Percentiles rank a stretch among this genome's conserved stretches.
Evolutionary conservation across 1,140 invertebrate genomes (phyloP).

Genomic region (Aleiodes sp.): DNA sequence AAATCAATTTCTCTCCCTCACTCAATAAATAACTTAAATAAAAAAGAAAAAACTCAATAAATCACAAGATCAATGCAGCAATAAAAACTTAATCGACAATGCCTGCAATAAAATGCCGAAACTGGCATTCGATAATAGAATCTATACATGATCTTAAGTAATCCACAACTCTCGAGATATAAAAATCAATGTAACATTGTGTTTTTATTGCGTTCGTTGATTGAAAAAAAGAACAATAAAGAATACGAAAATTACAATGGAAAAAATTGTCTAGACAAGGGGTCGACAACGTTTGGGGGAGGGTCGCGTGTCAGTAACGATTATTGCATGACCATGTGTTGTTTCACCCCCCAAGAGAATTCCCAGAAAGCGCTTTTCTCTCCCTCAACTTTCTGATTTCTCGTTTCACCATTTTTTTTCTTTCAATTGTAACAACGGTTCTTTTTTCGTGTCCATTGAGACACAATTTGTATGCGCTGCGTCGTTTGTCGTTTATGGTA

Average conservation of each 20-base stretch:
- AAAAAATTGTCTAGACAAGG: conserved; percentile 37
- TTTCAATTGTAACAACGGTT: conserved; percentile 1
- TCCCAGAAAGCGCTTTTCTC: conserved; percentile 25
- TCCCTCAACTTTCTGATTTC: background rate
- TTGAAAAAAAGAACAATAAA: background rate
- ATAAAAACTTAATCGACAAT: no score
- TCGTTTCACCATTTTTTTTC: background rate
- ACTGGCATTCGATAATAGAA: no score
- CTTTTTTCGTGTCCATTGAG: background rate
- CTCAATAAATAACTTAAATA: no score
- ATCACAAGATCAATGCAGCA: no score
- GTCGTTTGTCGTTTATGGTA: background rate
- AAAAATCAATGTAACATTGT: no score
- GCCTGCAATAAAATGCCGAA: no score
- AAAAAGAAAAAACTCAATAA: no score
- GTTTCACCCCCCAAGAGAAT: conserved; percentile 22
- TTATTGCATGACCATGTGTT: conserved; percentile 35
- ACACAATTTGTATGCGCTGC: background rate
- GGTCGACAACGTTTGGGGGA: conserved; percentile 25
- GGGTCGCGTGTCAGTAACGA: conserved; percentile 36
- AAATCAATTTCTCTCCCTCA: no score
- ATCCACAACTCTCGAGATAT: no score
- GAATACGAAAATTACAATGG: background rate
- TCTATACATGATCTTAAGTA: no score
- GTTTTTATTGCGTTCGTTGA: background rate